Evolutionary conservation across 2,113 vertebrate species (phyloP), one percentile per base, ranked within the genome.

Genomic region (Callorhinus ursinus): DNA sequence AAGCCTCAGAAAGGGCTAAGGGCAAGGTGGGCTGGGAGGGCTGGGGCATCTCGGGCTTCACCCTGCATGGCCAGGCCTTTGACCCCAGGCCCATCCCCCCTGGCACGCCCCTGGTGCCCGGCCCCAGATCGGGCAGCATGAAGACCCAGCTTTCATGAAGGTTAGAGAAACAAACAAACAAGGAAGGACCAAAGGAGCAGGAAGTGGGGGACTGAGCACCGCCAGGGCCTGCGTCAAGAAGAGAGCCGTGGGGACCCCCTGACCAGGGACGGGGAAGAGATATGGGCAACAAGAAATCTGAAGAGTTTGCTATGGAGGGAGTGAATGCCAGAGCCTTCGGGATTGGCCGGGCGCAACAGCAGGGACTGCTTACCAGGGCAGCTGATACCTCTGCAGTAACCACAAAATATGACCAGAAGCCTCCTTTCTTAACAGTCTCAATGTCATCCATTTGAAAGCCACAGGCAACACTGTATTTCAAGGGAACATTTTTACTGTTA

Each of bases 101-200:
- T 2, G 26, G 33, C 51, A 33, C 2, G 0, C 9, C 76, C 86
- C 74, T 4, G 21, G 31, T n/a, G 59, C 49, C 90, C 86, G 65
- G 53, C 65, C 42, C 46, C 6, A 33, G 51, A 39, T 53, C 31
- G 4, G 33, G 81, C 0, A 4, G 74, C 92, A 79, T 72, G 95
- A 92, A 90, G 84, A 88, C 74, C 74, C 63, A 96, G 97, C 94
- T 98, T 98, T 96, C 97, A 97, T 97, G 97, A 98, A 97, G 96
- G 97, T 28, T 80, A 88, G 95, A 96, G 92, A 95, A 97, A 93
- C 0, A 46, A 42, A 42, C 53, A 83, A 42, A 61, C 57, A 84
- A 63, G 6, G 10, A 61, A 76, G 51, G 71, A 59, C 39, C 36
- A 26, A 91, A 63, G 26, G 33, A 36, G 46, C 53, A 87, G 94